Evolutionary conservation across 2,888 invertebrate species (phyloP).

Genomic region (Amphipyra tragopoginis): DNA sequence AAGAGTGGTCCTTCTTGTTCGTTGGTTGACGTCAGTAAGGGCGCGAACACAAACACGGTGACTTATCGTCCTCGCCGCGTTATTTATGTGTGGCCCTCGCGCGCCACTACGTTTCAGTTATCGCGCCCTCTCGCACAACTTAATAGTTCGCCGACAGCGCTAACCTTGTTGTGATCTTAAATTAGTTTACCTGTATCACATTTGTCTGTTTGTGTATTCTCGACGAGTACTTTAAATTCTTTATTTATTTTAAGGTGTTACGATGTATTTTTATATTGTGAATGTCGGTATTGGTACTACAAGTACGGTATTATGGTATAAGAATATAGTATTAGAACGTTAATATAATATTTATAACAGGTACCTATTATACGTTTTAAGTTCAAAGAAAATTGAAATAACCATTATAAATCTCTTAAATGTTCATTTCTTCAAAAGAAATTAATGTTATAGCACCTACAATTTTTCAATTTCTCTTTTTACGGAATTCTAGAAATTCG

Average conservation of each 20-base stretch:
- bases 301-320: neutral
- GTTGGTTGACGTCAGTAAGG: neutral
- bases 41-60: slow-evolving; percentile 38
- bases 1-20: neutral
- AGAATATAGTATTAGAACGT: too few relatives aligned
- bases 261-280: neutral
- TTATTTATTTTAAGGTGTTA: neutral
- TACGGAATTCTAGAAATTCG: neutral
- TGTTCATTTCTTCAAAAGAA: slow-evolving; percentile 5
- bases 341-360: too few relatives aligned
- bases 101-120: slow-evolving; percentile 47
- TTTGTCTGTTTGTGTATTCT: slow-evolving; percentile 24
- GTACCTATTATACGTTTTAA: too few relatives aligned
- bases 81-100: slow-evolving; percentile 23
- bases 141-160: slow-evolving; percentile 35
- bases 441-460: neutral
- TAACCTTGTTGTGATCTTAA: slow-evolving; percentile 38
- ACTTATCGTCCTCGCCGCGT: slow-evolving; percentile 39
- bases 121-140: slow-evolving; percentile 24
- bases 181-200: slow-evolving; percentile 50
- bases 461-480: neutral
- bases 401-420: neutral
- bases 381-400: neutral
- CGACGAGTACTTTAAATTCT: slow-evolving; percentile 1
- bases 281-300: neutral